Evolutionary conservation across 2,113 vertebrate genomes (phyloP), one percentile per base, ranked within the genome.

Genomic region (Lagopus muta): DNA sequence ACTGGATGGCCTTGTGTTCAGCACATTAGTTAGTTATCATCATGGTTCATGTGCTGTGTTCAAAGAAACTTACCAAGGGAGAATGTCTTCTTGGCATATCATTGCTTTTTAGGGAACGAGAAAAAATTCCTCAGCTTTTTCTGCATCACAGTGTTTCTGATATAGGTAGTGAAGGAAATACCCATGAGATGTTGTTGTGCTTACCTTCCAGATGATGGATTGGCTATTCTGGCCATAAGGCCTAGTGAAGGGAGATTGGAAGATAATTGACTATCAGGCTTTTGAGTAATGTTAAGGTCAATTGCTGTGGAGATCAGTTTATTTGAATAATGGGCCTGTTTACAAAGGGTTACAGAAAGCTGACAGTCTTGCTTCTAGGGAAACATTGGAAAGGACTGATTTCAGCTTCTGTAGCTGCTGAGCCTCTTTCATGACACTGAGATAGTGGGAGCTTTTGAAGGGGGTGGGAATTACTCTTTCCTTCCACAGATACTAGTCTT

Each of bases 211-310:
- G 75, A 61, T 97, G 97, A 98, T 97, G 91, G 95, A 97, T 97
- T 97, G 96, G 88, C 96, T 97, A 93, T 98, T 97, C 97, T 96
- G 97, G 93, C 92, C 84, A 93, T 75, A 94, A 97, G 91, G 82
- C 91, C 94, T 78, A 94, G 95, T 96, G 97, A 97, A 97, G 92
- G 78, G 88, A 97, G 90, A 97, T 98, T 95, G 97, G 95, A 84
- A 97, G 97, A 97, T 97, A 98, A 98, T 97, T 97, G 97, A 96
- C 97, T 98, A 97, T 96, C 97, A 97, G 94, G 93, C 66, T 95
- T 96, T 95, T 97, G 96, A 97, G 94, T 94, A 97, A 97, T 97
- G 96, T 94, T 96, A 96, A 98, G 96, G 96, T 97, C 97, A 97
- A 97, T 97, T 93, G 94, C 95, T 92, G 93, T 73, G 82, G 97